Evolutionary conservation across 2,113 vertebrate species (phyloP), one percentile per base, ranked within the genome.

Genomic region (Seriola quinqueradiata): DNA sequence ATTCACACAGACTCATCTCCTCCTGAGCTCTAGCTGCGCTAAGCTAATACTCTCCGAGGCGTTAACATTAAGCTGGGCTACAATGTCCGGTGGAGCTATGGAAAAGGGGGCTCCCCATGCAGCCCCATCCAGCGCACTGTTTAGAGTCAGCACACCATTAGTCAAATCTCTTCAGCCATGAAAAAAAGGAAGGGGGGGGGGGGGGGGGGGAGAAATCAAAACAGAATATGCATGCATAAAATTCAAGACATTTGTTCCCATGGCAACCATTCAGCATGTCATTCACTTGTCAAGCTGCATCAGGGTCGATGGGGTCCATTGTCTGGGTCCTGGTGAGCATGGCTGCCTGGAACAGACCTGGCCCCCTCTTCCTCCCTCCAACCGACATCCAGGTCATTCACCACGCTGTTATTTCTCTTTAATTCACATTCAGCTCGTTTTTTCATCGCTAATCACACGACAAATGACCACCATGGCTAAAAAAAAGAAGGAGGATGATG

Each of bases 211-310:
- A n/a, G 5, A 25, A 76, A 89, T 87, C 82, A 86, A 91, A 92
- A 92, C 96, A 95, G 97, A 97, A 97, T 97, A 97, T 97, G 96
- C 98, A 98, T 99, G 97, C 97, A 99, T 99, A 99, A 98, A 97
- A 97, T 96, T 91, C 94, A 94, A 97, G 97, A 97, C 97, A 98
- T 98, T 99, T 98, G 97, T 99, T 97, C 91, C 97, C 96, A 98
- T 97, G 96, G 97, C 91, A 97, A 99, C 98, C 96, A 97, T 98
- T 99, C 97, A 98, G 96, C 95, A 96, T 97, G 97, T 98, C 97
- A 97, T 98, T 98, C 97, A 97, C 96, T 96, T 98, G 98, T 99
- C 98, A 99, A 97, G 96, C 96, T 94, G 95, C 96, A 99, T 99
- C 97, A 99, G 97, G 95, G 96, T 95, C 96, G 96, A 99, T 95